Base-by-base conservation (phyloP, 2,113 vertebrate genomes). In the Corapipo altera region DNA sequence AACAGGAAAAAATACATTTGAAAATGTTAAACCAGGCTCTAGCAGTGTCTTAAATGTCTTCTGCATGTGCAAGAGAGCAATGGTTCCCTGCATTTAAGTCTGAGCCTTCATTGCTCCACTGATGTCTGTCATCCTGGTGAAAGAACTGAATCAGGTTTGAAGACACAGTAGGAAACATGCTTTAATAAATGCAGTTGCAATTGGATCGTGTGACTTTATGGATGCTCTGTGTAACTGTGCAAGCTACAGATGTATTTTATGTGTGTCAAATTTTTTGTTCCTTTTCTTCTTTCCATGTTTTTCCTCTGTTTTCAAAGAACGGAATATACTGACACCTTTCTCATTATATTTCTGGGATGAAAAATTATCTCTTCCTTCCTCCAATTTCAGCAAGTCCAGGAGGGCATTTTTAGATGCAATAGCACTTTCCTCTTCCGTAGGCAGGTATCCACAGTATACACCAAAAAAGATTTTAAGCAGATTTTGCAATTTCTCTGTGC, bases 261-360 rank as follows among this genome's bases (percentile, higher is more conserved):
- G 1, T 3, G 2, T n/a, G 24, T 26, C 24, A 61, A 11, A 48
- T n/a, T 30, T 69, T 73, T 35, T 32, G 1, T 74, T 54, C 30
- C 49, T 7, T 30, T 88, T 17, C 0, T 58, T 66, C 43, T 70
- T 66, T 5, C 35, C 10, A n/a, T 2, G 5, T 72, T 65, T 88
- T 61, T 15, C 9, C 5, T n/a, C 21, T 65, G 3, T 32, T 88
- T 23, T 66, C 58, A n/a, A 55, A 46, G 37, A 90, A 22, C 1
- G n/a, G 28, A 70, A 15, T 41, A 54, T 27, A 20, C 8, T 3
- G 21, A 12, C 0, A 1, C 2, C 9, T 69, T 71, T 61, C 33
- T 75, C 7, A 9, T 18, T 54, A 8, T 30, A 15, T 27, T 77
- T 85, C 46, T 12, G 21, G 11, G 7, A 10, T 41, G 15, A 80